phyloP scores from a whole-genome alignment of 2,888 invertebrate species.

The Hecatera dysodea region DNA sequence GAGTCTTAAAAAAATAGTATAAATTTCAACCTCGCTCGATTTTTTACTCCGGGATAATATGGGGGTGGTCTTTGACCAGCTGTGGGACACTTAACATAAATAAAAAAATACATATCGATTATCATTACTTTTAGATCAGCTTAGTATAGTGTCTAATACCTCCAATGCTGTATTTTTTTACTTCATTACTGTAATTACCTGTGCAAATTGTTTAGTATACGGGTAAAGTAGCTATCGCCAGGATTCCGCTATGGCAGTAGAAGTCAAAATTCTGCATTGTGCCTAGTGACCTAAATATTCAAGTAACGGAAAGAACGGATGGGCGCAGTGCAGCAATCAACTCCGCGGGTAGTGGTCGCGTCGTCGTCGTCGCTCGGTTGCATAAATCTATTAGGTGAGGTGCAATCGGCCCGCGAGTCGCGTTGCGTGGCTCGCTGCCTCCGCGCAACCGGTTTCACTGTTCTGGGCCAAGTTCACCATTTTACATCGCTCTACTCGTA shows the following conservation, averaged over 20 bases:
- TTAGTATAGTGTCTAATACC: too few species aligned
- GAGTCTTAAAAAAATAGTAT: too few species aligned
- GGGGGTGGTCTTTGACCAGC: too few species aligned
- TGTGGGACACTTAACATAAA: too few species aligned
- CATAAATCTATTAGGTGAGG: conserved; percentile 65
- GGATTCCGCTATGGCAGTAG: conserved; percentile 22
- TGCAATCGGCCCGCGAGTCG: conserved; percentile 42
- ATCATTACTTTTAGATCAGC: too few species aligned
- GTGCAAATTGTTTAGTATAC: too few species aligned
- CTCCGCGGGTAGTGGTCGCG: conserved; percentile 52
- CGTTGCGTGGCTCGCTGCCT: conserved; percentile 59
- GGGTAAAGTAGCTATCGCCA: conserved; percentile 2
- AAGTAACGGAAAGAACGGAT: conserved; percentile 52
- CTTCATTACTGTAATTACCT: too few species aligned
- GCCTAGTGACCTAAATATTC: conserved; percentile 60
- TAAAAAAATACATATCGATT: too few species aligned
- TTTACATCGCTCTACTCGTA: conserved; percentile 44
- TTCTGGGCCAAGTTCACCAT: conserved; percentile 76
- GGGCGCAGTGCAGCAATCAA: conserved; percentile 56
- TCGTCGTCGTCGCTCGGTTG: conserved; percentile 53
- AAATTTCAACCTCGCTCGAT: too few species aligned
- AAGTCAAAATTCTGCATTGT: conserved; percentile 46
- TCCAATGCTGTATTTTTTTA: too few species aligned
- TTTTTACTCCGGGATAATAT: too few species aligned
- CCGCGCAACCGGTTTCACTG: conserved; percentile 68